Evolutionary conservation across 1,140 invertebrate species (phyloP).

Genomic region (Orchesella cincta): DNA sequence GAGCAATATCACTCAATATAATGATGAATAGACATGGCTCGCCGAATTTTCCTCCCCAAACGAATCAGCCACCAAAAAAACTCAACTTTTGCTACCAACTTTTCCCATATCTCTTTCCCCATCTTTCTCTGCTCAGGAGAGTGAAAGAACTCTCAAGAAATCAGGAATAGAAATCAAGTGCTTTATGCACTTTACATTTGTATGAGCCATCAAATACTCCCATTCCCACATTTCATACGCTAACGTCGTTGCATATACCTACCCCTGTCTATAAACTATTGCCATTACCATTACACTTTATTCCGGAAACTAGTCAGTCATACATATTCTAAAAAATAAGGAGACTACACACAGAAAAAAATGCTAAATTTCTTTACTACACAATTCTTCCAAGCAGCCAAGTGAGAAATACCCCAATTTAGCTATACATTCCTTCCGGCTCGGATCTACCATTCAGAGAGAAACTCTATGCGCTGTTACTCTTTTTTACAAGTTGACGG

Average conservation of each 20-base stretch:
- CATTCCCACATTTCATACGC: too few relatives aligned
- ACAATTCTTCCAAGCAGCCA: too few relatives aligned
- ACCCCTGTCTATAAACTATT: not conserved
- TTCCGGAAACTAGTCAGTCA: too few relatives aligned
- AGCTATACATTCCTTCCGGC: not conserved
- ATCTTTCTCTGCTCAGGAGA: too few relatives aligned
- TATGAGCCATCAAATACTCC: too few relatives aligned
- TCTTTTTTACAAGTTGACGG: not conserved
- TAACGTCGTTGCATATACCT: too few relatives aligned
- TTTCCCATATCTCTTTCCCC: not conserved
- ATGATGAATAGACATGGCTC: slow-evolving; percentile 37
- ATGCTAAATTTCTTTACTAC: not conserved
- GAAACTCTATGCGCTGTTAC: not conserved
- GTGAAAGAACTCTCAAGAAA: too few relatives aligned
- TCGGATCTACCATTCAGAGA: not conserved
- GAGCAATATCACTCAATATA: slow-evolving; percentile 39
- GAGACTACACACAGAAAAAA: not conserved
- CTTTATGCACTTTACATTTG: too few relatives aligned
- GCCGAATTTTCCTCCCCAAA: not conserved
- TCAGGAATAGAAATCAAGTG: too few relatives aligned
- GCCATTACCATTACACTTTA: not conserved
- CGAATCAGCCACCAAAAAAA: not conserved
- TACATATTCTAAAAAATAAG: too few relatives aligned
- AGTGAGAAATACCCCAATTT: slow-evolving; percentile 15
- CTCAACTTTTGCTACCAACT: not conserved